These are phyloP conservation scores for Tholera decimalis DNA, from an alignment of 2,888 invertebrate species.

Conservation along the genomic window DNA sequence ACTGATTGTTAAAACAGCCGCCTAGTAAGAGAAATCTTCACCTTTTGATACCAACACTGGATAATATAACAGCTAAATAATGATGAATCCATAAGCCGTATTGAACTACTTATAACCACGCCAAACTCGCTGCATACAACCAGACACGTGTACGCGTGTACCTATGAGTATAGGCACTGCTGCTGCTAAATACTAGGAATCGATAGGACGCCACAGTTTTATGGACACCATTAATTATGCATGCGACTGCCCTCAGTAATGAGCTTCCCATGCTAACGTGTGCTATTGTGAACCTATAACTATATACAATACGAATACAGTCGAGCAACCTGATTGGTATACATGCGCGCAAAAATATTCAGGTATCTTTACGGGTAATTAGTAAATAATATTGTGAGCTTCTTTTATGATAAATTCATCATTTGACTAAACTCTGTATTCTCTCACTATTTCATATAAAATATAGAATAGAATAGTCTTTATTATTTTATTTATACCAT, in stretches of 20 bases:
- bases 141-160: not conserved
- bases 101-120: not conserved
- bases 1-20: too few species aligned
- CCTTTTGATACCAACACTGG: too few species aligned
- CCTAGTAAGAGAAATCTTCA: too few species aligned
- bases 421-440: too few species aligned
- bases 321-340: not conserved
- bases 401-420: too few species aligned
- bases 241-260: constrained; percentile 68
- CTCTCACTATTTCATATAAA: too few species aligned
- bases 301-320: not conserved
- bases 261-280: constrained; percentile 60
- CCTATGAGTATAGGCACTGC: not conserved
- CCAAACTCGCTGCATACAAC: constrained; percentile 17
- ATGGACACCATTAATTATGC: constrained; percentile 74
- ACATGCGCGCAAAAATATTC: not conserved
- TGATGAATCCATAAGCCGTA: too few species aligned
- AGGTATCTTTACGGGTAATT: too few species aligned
- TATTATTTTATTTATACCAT: too few species aligned
- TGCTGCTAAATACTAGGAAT: constrained; percentile 49
- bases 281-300: constrained; percentile 61
- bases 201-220: constrained; percentile 63
- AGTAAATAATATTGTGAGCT: too few species aligned
- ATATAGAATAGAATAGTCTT: too few species aligned
- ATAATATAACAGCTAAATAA: too few species aligned